phyloP scores from a whole-genome alignment of 2,888 invertebrate species.

The Teleogryllus oceanicus region DNA sequence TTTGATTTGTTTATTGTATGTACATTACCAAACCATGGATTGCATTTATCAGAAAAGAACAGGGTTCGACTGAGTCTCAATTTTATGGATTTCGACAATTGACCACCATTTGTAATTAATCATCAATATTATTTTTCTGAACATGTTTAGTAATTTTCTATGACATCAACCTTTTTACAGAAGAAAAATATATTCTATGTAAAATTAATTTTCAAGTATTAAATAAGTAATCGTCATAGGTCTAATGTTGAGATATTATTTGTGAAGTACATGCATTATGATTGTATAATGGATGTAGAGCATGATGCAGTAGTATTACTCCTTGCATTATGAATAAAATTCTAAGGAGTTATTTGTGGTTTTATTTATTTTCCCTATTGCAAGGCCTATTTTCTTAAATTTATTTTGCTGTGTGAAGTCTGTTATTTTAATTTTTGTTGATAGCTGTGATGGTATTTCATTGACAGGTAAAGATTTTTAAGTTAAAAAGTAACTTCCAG shows the following conservation, averaged over 20 bases:
- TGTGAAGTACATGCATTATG: slow-evolving; percentile 5
- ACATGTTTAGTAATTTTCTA: slow-evolving; percentile 18
- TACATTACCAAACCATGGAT: neutral
- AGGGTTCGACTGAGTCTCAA: slow-evolving; percentile 6
- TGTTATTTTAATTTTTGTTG: too few relatives aligned
- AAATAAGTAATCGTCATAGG: neutral
- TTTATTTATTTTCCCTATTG: too few relatives aligned
- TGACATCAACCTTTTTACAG: slow-evolving; percentile 18
- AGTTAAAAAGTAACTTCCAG: too few relatives aligned
- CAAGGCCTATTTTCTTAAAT: too few relatives aligned
- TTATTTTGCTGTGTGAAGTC: too few relatives aligned
- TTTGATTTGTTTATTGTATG: neutral
- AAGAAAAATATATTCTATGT: slow-evolving; percentile 18
- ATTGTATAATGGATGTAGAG: neutral
- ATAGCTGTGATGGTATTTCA: too few relatives aligned
- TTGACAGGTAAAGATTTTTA: too few relatives aligned
- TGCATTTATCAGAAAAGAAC: slow-evolving; percentile 9
- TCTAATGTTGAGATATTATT: neutral
- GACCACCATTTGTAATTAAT: slow-evolving; percentile 1
- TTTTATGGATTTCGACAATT: slow-evolving; percentile 9
- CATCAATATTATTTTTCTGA: neutral
- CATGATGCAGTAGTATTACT: neutral
- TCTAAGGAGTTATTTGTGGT: neutral
- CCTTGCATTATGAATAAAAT: slow-evolving; percentile 18
- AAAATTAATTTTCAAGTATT: slow-evolving; percentile 10